A percentile compares a stretch with the other conserved stretches of the same genome.
phyloP scores from a whole-genome alignment of 2,888 invertebrate genomes.

The Anorthoa munda region DNA sequence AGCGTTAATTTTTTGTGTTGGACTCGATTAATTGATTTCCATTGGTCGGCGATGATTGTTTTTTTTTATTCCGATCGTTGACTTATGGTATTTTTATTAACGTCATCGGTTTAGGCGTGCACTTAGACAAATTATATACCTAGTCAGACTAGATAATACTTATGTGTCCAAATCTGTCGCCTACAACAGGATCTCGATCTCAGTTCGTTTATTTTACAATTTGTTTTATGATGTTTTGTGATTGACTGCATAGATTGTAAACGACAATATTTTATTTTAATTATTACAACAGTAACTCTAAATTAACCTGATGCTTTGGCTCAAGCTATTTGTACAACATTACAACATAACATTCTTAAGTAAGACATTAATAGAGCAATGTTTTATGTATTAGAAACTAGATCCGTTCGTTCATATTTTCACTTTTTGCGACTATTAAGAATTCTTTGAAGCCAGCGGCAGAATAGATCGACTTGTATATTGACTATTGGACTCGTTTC shows the following conservation, averaged over 20 bases:
- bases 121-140: constrained; percentile 47
- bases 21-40: constrained; percentile 82
- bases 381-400: constrained; percentile 65
- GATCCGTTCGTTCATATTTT: constrained; percentile 59
- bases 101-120: constrained; percentile 59
- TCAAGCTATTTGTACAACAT: constrained; percentile 46
- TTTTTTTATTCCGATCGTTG: constrained; percentile 70
- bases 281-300: constrained; percentile 37
- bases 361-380: constrained; percentile 67
- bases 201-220: constrained; percentile 16
- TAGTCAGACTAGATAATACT: constrained; percentile 25
- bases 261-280: constrained; percentile 27
- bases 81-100: constrained; percentile 69
- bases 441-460: constrained; percentile 59
- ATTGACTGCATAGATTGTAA: constrained; percentile 14
- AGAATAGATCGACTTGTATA: constrained; percentile 23
- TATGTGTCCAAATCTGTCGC: constrained; percentile 36
- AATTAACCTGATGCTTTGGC: constrained; percentile 28
- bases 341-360: constrained; percentile 59
- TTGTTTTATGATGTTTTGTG: constrained; percentile 12
- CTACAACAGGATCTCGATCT: constrained; percentile 28
- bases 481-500: constrained; percentile 22
- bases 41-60: constrained; percentile 77
- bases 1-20: constrained; percentile 76
- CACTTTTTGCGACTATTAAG: constrained; percentile 64